Conservation (phyloP, 2,888 invertebrate species). For the Drosophila maculinotata region DNA sequence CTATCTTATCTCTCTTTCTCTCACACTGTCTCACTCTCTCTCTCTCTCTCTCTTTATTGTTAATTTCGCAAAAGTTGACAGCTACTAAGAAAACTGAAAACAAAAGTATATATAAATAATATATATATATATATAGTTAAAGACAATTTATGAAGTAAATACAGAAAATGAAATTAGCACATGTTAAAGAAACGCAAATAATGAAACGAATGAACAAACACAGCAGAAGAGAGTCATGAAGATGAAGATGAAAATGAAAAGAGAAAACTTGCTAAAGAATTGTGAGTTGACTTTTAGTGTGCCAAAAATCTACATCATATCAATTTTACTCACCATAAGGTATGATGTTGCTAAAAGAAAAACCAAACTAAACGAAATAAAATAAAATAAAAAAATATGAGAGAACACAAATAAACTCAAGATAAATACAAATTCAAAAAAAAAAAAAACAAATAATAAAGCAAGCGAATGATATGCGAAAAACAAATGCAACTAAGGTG, state of each 20-base stretch:
- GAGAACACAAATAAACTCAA: conserved; percentile 16
- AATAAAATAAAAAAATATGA: conserved; percentile 10
- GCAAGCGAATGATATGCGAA: conserved; percentile 11
- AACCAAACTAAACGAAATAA: conserved; percentile 14
- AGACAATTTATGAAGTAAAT: conserved; percentile 49
- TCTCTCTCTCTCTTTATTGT: conserved; percentile 12
- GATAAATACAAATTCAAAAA: conserved; percentile 2
- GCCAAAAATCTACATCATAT: conserved; percentile 71
- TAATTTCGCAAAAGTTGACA: conserved; percentile 44
- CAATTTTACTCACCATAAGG: conserved; percentile 64
- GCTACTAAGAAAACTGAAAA: conserved; percentile 18
- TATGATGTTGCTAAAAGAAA: conserved; percentile 63
- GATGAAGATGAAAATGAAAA: no score
- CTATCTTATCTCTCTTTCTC: conserved; percentile 2
- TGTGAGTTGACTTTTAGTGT: conserved; percentile 54
- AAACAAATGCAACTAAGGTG: conserved; percentile 73
- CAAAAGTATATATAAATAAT: conserved; percentile 5
- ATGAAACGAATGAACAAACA: conserved; percentile 48
- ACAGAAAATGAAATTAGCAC: conserved; percentile 68
- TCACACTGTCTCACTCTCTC: conserved; percentile 10
- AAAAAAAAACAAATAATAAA: conserved; percentile 12
- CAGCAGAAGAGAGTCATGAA: conserved; percentile 12
- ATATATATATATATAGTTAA: conserved; percentile 36
- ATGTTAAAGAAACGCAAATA: conserved; percentile 75
- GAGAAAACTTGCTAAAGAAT: conserved; percentile 30